Conservation (phyloP, 2,888 invertebrate species). For the Perizoma flavofasciatum region DNA sequence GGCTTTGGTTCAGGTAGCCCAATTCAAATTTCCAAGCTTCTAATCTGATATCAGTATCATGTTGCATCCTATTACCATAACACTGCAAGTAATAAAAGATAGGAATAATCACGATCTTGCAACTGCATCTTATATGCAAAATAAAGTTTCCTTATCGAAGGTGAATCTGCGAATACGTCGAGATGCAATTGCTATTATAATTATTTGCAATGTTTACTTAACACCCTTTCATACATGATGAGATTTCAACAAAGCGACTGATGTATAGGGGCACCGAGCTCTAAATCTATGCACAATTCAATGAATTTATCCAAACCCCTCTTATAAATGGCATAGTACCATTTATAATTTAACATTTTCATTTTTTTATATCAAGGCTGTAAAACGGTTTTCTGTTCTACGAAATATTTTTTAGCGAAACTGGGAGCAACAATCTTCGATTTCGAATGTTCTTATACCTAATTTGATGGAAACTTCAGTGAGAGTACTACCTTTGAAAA, state of each 20-base stretch:
- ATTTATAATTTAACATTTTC: too few relatives aligned
- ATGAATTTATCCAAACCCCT: slow-evolving; percentile 56
- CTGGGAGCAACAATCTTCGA: too few relatives aligned
- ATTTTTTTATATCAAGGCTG: too few relatives aligned
- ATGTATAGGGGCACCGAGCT: slow-evolving; percentile 52
- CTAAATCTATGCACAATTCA: slow-evolving; percentile 45
- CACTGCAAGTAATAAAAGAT: slow-evolving; percentile 69
- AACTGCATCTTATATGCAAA: slow-evolving; percentile 76
- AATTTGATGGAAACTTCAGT: too few relatives aligned
- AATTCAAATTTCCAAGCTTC: slow-evolving; percentile 60
- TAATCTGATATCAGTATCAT: slow-evolving; percentile 82
- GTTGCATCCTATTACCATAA: slow-evolving; percentile 78
- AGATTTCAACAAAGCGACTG: slow-evolving; percentile 68
- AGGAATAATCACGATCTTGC: slow-evolving; percentile 67
- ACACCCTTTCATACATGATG: slow-evolving; percentile 84
- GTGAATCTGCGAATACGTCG: slow-evolving; percentile 61
- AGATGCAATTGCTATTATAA: slow-evolving; percentile 80
- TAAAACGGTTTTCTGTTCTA: too few relatives aligned
- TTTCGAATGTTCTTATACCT: too few relatives aligned
- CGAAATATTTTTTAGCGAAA: too few relatives aligned
- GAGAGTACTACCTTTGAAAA: not conserved
- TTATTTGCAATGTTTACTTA: slow-evolving; percentile 85
- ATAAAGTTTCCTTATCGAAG: slow-evolving; percentile 72
- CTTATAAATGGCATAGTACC: slow-evolving; percentile 56
- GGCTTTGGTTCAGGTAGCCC: slow-evolving; percentile 45